A percentile compares a stretch with the other conserved stretches of the same genome.
Evolutionary conservation across 2,888 invertebrate genomes (phyloP).

Genomic region (Diadromus collaris): DNA sequence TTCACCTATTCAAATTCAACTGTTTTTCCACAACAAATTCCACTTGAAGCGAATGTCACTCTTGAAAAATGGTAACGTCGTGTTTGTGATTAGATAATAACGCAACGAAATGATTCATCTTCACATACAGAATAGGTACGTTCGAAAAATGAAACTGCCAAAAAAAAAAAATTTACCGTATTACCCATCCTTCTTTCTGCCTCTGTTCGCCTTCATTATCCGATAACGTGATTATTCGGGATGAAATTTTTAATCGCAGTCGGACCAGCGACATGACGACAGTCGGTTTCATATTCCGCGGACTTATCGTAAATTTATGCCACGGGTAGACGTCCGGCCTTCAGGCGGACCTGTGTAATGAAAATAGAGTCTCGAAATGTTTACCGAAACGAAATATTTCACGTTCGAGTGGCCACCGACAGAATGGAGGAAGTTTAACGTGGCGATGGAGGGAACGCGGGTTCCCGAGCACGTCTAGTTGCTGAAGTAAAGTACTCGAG

Average conservation of each 20-base stretch:
- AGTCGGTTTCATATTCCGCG: background rate
- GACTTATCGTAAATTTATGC: background rate
- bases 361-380: background rate
- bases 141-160: background rate
- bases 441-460: slow-evolving; percentile 49
- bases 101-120: background rate
- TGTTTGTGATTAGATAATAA: background rate
- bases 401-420: slow-evolving; percentile 36
- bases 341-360: background rate
- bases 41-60: background rate
- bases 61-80: background rate
- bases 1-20: background rate
- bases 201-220: background rate
- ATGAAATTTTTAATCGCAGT: background rate
- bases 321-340: background rate
- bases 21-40: background rate
- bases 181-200: background rate
- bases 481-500: slow-evolving; percentile 63
- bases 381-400: slow-evolving; percentile 36
- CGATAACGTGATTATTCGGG: background rate
- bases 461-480: slow-evolving; percentile 56
- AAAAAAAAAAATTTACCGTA: background rate
- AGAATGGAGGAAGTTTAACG: slow-evolving; percentile 59
- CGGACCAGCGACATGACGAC: background rate
- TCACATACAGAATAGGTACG: background rate